Conservation (phyloP, 2,113 vertebrate genomes). For the Copsychus sechellarum region DNA sequence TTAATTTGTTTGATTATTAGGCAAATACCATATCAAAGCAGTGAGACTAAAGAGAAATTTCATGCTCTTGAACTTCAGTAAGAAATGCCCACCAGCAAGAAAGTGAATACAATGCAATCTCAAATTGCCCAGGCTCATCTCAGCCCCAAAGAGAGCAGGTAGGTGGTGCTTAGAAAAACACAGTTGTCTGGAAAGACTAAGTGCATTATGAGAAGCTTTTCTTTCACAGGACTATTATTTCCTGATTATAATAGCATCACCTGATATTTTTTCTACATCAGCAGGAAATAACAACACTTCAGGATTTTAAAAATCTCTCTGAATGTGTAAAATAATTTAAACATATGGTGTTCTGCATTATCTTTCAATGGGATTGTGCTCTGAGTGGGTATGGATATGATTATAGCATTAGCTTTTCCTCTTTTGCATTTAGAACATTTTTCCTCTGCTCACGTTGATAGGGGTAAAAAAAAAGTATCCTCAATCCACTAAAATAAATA, state of each 20-base stretch:
- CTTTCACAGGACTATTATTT: conserved; percentile 22
- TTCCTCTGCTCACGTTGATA: neutral
- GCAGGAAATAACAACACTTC: conserved; percentile 12
- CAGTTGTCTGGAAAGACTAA: neutral
- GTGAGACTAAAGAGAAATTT: conserved; percentile 77
- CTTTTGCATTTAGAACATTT: conserved; percentile 52
- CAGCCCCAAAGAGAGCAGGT: conserved; percentile 48
- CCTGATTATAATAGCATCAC: conserved; percentile 43
- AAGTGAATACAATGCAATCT: conserved; percentile 66
- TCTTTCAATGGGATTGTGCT: conserved; percentile 33
- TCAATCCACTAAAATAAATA: conserved; percentile 73
- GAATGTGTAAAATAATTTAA: conserved; percentile 52
- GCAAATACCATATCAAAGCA: conserved; percentile 72
- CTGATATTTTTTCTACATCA: conserved; percentile 1
- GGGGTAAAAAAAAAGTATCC: neutral
- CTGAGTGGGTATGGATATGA: neutral
- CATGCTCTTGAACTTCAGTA: conserved; percentile 69
- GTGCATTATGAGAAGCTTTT: conserved; percentile 11
- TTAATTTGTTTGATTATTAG: conserved; percentile 73
- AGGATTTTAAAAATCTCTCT: conserved; percentile 22
- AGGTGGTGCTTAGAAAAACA: conserved; percentile 14
- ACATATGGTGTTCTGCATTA: conserved; percentile 33
- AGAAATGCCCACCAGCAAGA: conserved; percentile 74
- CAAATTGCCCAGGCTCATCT: conserved; percentile 65
- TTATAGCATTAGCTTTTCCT: conserved; percentile 30